These are phyloP conservation scores for Apis laboriosa DNA, from an alignment of 1,140 invertebrate genomes.

Conservation along the genomic window DNA sequence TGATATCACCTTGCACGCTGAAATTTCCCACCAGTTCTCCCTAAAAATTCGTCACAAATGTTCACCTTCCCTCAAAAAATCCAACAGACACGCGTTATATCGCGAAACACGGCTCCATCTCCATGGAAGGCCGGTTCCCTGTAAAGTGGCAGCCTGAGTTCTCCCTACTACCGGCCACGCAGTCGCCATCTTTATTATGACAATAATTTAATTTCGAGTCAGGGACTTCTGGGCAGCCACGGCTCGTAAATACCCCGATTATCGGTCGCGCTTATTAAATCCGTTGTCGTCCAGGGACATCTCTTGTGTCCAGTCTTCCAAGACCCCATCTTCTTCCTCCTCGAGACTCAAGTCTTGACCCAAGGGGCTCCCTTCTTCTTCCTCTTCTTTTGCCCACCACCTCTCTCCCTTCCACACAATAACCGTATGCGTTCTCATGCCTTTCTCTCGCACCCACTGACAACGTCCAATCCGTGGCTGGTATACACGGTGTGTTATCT, in stretches of 20 bases:
- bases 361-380: neutral
- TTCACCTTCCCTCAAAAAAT: too few relatives aligned
- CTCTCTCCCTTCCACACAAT: constrained; percentile 50
- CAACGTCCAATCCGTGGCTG: constrained; percentile 53
- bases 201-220: constrained; percentile 76
- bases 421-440: constrained; percentile 11
- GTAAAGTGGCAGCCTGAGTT: neutral
- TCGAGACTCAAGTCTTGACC: constrained; percentile 46
- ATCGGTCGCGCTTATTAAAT: constrained; percentile 73
- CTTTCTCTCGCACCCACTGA: constrained; percentile 33
- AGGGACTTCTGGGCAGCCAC: constrained; percentile 44
- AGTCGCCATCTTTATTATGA: constrained; percentile 73
- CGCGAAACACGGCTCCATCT: neutral
- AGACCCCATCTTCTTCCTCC: neutral
- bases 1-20: too few relatives aligned
- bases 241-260: constrained; percentile 63
- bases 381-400: neutral
- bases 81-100: neutral
- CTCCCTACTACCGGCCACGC: neutral
- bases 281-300: constrained; percentile 63
- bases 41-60: neutral
- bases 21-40: too few relatives aligned
- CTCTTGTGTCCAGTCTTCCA: constrained; percentile 34
- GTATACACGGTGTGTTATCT: constrained; percentile 31
- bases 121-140: neutral